These are phyloP conservation scores for Chrysina gloriosa DNA, from an alignment of 2,888 invertebrate species.

Conservation along the genomic window DNA sequence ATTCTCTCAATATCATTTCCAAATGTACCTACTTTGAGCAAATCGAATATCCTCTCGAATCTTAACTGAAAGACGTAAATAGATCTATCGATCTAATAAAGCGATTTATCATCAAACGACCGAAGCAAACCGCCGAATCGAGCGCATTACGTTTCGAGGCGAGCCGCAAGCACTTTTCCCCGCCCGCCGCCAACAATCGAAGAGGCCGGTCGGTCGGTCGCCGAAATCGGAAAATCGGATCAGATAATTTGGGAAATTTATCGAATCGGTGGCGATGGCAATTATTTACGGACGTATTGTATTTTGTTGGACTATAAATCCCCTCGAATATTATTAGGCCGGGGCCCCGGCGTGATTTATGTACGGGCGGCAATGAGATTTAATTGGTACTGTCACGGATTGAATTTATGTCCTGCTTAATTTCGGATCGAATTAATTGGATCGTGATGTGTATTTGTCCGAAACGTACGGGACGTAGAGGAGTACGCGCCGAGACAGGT, in stretches of 20 bases:
- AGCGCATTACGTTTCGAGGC: too few species aligned
- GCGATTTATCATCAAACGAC: too few species aligned
- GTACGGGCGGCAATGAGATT: constrained; percentile 42
- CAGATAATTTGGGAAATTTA: constrained; percentile 27
- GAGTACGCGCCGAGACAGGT: not conserved
- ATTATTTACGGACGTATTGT: constrained; percentile 32
- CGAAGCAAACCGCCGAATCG: too few species aligned
- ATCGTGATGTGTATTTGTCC: constrained; percentile 33
- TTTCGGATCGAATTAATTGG: constrained; percentile 41
- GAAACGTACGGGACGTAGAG: not conserved
- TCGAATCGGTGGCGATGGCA: constrained; percentile 31
- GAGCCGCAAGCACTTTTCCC: too few species aligned
- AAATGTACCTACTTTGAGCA: too few species aligned
- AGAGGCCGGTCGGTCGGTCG: too few species aligned
- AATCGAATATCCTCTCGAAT: too few species aligned
- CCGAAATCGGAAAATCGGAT: constrained; percentile 14
- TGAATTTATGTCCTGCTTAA: constrained; percentile 42
- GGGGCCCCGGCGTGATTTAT: constrained; percentile 40
- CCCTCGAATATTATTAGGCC: constrained; percentile 42
- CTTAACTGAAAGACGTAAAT: too few species aligned
- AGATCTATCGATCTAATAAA: too few species aligned
- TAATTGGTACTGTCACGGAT: constrained; percentile 45
- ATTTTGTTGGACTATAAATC: constrained; percentile 41
- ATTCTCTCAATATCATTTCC: too few species aligned
- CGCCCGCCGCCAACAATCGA: too few species aligned